phyloP scores from a whole-genome alignment of 1,140 invertebrate species.

The Lithobius niger region DNA sequence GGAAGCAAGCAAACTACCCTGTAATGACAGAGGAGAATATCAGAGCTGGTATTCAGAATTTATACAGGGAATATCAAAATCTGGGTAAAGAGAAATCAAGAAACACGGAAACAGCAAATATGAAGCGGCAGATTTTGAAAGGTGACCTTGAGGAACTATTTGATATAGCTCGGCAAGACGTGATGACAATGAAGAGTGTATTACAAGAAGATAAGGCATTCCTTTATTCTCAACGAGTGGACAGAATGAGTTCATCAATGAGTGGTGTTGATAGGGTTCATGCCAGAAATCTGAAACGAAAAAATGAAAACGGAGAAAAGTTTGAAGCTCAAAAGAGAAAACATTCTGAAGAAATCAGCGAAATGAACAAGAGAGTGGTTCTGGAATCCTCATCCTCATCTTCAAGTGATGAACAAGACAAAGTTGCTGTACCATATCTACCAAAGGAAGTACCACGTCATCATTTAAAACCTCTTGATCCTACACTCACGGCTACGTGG shows the following conservation, averaged over 20 bases:
- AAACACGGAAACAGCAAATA: constrained; percentile 12
- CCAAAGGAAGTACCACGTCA: background rate
- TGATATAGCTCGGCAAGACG: constrained; percentile 10
- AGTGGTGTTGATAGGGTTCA: too few species aligned
- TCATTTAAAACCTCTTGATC: background rate
- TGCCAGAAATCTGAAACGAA: too few species aligned
- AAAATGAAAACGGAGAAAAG: background rate
- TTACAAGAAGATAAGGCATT: constrained; percentile 14
- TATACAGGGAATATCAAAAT: constrained; percentile 10
- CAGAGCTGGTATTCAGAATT: background rate
- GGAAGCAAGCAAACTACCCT: constrained; percentile 1
- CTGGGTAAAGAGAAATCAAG: constrained; percentile 15
- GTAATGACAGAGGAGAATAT: background rate
- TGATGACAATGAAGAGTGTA: constrained; percentile 12
- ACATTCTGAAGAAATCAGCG: constrained; percentile 9
- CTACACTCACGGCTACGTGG: background rate
- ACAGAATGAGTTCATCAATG: constrained; percentile 7
- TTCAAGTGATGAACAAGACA: background rate
- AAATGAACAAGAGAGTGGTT: constrained; percentile 4
- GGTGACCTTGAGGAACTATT: constrained; percentile 7
- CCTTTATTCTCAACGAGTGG: constrained; percentile 10
- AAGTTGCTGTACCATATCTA: background rate
- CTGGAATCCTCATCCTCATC: background rate
- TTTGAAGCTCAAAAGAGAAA: constrained; percentile 12
- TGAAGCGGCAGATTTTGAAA: constrained; percentile 2